Conservation (phyloP, 2,888 invertebrate species). For the Theretra japonica region DNA sequence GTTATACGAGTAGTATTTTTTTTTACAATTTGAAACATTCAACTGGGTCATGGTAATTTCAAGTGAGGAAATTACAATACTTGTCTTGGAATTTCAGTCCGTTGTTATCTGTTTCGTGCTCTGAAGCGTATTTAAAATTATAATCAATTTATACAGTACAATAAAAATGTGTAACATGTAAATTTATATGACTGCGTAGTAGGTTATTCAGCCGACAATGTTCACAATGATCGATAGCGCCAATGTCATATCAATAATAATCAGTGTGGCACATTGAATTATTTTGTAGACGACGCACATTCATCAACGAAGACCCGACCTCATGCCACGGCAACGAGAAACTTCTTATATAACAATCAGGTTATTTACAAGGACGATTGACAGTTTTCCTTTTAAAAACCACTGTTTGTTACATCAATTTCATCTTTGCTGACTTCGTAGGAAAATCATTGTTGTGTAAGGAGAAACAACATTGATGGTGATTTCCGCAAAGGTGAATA, state of each 20-base stretch:
- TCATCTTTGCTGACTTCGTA: too few species aligned
- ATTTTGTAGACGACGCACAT: slow-evolving; percentile 46
- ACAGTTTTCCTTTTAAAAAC: background rate
- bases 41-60: background rate
- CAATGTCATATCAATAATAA: slow-evolving; percentile 75
- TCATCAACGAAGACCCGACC: slow-evolving; percentile 28
- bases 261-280: slow-evolving; percentile 55
- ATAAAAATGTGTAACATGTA: background rate
- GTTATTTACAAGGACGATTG: background rate
- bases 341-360: slow-evolving; percentile 4
- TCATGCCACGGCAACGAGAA: background rate
- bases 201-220: slow-evolving; percentile 51
- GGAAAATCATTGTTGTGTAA: background rate
- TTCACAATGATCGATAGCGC: slow-evolving; percentile 59
- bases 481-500: background rate
- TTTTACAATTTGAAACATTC: background rate
- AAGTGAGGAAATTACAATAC: background rate
- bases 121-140: background rate
- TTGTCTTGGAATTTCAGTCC: background rate
- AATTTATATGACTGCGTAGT: slow-evolving; percentile 37
- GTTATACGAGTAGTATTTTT: background rate
- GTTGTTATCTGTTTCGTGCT: background rate
- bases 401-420: background rate
- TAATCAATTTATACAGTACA: background rate
- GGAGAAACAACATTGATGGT: background rate